Conservation (phyloP, 2,888 invertebrate genomes). For the Catocala fraxini region DNA sequence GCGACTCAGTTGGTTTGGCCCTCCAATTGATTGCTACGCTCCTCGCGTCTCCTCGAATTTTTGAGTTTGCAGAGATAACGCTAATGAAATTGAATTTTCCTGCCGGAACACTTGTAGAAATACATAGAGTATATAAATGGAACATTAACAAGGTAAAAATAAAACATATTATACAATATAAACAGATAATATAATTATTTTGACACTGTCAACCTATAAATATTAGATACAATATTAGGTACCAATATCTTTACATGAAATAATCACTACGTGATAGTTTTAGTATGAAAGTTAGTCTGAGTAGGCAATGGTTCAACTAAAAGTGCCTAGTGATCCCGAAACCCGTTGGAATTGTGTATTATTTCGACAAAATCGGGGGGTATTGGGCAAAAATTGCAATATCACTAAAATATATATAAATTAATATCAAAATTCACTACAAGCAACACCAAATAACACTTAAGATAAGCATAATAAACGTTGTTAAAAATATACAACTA, state of each 20-base stretch:
- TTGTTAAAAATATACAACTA: slow-evolving; percentile 6
- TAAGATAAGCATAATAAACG: slow-evolving; percentile 16
- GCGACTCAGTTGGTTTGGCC: too few species aligned
- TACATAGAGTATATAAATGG: background rate
- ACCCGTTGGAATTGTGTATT: slow-evolving; percentile 44
- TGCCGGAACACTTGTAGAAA: too few species aligned
- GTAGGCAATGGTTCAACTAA: slow-evolving; percentile 34
- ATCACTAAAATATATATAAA: slow-evolving; percentile 7
- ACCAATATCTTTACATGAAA: slow-evolving; percentile 66
- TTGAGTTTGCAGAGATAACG: too few species aligned
- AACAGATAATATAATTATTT: slow-evolving; percentile 84
- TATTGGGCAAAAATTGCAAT: slow-evolving; percentile 26
- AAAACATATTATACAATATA: slow-evolving; percentile 71
- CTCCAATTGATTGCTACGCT: too few species aligned
- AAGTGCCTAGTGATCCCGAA: slow-evolving; percentile 45
- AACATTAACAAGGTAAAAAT: slow-evolving; percentile 49
- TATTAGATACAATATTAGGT: slow-evolving; percentile 63
- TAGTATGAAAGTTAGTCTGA: slow-evolving; percentile 47
- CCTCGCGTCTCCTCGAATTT: too few species aligned
- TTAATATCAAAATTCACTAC: slow-evolving; percentile 14
- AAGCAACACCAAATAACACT: slow-evolving; percentile 15
- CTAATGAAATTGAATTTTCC: too few species aligned
- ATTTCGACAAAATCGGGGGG: slow-evolving; percentile 18
- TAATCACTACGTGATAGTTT: slow-evolving; percentile 60
- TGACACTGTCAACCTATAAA: slow-evolving; percentile 84